Conservation (phyloP, 2,113 vertebrate genomes). For the Coreoperca whiteheadi region DNA sequence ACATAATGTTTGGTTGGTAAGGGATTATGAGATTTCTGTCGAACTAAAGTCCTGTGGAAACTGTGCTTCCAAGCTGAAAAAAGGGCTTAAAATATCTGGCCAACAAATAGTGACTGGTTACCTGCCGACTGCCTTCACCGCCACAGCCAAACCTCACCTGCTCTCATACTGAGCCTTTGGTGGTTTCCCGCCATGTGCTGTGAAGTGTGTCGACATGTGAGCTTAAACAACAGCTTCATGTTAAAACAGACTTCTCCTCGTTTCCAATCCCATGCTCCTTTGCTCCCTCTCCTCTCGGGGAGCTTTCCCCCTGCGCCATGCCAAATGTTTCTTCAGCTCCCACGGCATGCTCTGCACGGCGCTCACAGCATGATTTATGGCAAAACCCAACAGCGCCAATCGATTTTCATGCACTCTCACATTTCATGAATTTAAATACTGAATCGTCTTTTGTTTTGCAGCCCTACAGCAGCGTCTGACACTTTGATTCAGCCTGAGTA, state of each 20-base stretch:
- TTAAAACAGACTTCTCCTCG: constrained; percentile 29
- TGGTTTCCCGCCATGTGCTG: constrained; percentile 19
- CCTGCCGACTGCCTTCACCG: background rate
- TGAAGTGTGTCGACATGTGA: constrained; percentile 19
- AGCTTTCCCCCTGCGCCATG: constrained; percentile 19
- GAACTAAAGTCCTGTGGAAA: background rate
- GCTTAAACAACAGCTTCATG: constrained; percentile 21
- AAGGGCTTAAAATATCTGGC: background rate
- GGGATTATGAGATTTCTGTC: background rate
- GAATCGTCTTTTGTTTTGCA: background rate
- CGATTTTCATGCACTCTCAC: constrained; percentile 42
- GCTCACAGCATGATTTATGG: constrained; percentile 48
- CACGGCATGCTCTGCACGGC: constrained; percentile 6
- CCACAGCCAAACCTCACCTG: background rate
- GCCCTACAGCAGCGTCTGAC: constrained; percentile 3
- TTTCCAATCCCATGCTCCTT: constrained; percentile 35
- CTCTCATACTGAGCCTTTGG: background rate
- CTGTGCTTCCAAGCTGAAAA: too few relatives aligned
- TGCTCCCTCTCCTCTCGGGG: background rate
- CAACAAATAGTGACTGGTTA: background rate
- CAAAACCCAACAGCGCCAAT: constrained; percentile 24
- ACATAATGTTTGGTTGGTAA: too few relatives aligned
- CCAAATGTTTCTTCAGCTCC: constrained; percentile 51
- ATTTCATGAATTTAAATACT: constrained; percentile 15
- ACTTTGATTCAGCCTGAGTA: background rate